phyloP scores from a whole-genome alignment of 2,888 invertebrate genomes.

The Autographa gamma region DNA sequence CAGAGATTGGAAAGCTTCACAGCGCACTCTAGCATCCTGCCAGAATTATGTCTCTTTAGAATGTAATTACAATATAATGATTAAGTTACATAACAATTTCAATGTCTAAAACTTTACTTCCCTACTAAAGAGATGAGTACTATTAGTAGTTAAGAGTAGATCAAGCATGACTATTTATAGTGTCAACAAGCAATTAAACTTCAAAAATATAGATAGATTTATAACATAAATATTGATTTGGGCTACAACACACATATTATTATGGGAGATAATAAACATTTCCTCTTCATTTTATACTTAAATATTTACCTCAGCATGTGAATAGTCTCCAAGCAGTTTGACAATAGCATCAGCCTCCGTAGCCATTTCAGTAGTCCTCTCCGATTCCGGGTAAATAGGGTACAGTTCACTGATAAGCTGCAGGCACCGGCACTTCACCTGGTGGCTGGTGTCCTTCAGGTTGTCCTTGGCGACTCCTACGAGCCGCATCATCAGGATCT shows the following conservation, averaged over 20 bases:
- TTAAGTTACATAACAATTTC: no score
- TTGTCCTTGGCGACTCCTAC: conserved; percentile 91
- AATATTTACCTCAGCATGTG: conserved; percentile 90
- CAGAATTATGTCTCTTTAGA: not conserved
- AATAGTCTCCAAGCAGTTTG: conserved; percentile 94
- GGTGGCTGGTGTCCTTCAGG: conserved; percentile 93
- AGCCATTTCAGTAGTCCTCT: conserved; percentile 82
- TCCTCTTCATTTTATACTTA: no score
- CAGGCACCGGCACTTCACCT: conserved; percentile 94
- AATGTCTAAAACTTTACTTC: no score
- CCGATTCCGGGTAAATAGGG: conserved; percentile 88
- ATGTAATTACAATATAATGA: no score
- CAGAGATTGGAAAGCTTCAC: conserved; percentile 96
- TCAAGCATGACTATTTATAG: no score
- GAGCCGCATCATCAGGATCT: conserved; percentile 89
- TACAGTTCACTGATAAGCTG: conserved; percentile 93
- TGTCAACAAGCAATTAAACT: no score
- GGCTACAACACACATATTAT: no score
- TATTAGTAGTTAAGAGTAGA: no score
- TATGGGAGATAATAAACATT: no score
- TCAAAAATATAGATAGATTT: no score
- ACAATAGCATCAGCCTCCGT: conserved; percentile 90
- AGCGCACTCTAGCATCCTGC: conserved; percentile 96
- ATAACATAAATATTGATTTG: no score
- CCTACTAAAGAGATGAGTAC: no score